Evolutionary conservation across 2,797 vertebrate species (phyloP), one percentile per base, ranked within the genome.

Genomic region (Propithecus perrieri): DNA sequence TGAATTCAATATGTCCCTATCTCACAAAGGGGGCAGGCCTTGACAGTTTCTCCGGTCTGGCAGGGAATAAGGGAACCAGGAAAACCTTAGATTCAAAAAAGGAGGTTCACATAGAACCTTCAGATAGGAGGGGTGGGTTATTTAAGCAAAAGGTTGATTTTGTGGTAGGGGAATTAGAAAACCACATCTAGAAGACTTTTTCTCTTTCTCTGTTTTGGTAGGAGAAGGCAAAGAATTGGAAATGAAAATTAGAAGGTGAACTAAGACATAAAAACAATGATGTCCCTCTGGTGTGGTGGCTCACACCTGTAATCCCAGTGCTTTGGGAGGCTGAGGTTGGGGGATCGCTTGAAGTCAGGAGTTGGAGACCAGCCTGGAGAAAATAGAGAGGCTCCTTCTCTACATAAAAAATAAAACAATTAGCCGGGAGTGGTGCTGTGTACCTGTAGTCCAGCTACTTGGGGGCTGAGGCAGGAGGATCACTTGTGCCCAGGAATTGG

Each of bases 201-300:
- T 13, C 35, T 41, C 14, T 30, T n/a, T 63, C 12, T 80, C 17
- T 80, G 35, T 18, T 53, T 50, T 69, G 14, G 17, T 85, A 65
- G 59, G 12, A 85, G 26, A 92, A 90, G 12, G 30, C 4, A n/a
- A 81, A 59, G 28, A 43, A 46, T 33, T 38, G 7, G 35, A 91
- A 96, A 89, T 89, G 7, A 78, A 92, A 92, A 94, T 80, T 79
- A 57, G 71, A 96, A 92, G 9, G 50, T 9, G 24, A 97, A 69
- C 10, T 84, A 91, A 89, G 28, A 38, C 28, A 87, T 61, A 26
- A 76, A 95, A 90, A 93, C 43, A 75, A 35, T 65, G 63, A 65
- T n/a, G 63, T n/a, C 15, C 3, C 30, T 15, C 63, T 65, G 33
- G 33, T n/a, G 33, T n/a, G 17, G 63, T 65, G 63, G 33, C 15